phyloP scores from a whole-genome alignment of 2,113 vertebrate species.

The Bolborhynchus lineola region DNA sequence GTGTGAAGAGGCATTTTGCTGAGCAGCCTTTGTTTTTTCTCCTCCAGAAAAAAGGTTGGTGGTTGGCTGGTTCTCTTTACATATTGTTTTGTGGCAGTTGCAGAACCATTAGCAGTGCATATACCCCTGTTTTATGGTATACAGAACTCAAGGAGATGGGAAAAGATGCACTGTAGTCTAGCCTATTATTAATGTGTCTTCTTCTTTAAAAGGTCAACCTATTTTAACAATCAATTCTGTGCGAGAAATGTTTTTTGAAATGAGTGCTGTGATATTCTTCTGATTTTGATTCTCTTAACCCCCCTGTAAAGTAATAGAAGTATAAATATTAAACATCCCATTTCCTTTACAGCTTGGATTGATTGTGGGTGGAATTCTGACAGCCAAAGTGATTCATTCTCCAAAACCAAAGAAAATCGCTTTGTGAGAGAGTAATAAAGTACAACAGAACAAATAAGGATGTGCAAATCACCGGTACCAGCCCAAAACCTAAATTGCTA shows the following conservation, averaged over 20 bases:
- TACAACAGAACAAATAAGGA: background rate
- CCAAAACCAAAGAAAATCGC: background rate
- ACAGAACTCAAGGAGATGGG: background rate
- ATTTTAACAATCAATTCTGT: slow-evolving; percentile 30
- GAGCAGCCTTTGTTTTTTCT: background rate
- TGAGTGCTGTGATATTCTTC: slow-evolving; percentile 18
- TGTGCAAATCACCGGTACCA: background rate
- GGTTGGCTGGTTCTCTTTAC: background rate
- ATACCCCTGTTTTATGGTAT: background rate
- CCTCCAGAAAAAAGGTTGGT: background rate
- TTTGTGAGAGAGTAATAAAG: slow-evolving; percentile 7
- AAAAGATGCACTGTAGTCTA: slow-evolving; percentile 13
- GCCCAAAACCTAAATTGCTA: background rate
- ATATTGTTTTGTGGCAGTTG: background rate
- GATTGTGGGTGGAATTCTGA: slow-evolving; percentile 3
- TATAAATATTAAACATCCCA: slow-evolving; percentile 64
- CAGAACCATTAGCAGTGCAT: background rate
- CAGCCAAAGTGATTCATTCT: background rate
- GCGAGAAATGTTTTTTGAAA: slow-evolving; percentile 17
- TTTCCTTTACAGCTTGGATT: slow-evolving; percentile 44
- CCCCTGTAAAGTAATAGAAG: slow-evolving; percentile 34
- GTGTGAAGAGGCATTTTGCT: background rate
- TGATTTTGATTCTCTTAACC: slow-evolving; percentile 44
- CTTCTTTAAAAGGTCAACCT: slow-evolving; percentile 51
- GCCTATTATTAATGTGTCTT: slow-evolving; percentile 18